Conservation (phyloP, 1,140 invertebrate species). For the Latrodectus geometricus region DNA sequence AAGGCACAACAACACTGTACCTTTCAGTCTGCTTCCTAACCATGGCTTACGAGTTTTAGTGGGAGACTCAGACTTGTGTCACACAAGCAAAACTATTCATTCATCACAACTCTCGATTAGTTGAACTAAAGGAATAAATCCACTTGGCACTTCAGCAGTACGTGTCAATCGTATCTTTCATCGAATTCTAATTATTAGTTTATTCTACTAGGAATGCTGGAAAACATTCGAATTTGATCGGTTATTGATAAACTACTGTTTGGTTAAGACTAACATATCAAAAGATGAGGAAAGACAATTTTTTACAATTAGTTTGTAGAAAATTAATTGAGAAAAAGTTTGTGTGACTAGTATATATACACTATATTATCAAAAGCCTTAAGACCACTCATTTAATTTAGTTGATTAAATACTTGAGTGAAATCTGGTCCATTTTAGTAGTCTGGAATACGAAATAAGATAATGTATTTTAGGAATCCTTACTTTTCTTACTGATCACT, state of each 20-base stretch:
- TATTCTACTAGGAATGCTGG: slow-evolving; percentile 41
- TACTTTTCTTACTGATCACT: too few species aligned
- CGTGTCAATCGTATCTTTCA: slow-evolving; percentile 34
- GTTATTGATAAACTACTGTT: slow-evolving; percentile 37
- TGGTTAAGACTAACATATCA: slow-evolving; percentile 29
- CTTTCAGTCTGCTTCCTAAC: slow-evolving; percentile 54
- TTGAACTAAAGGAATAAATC: slow-evolving; percentile 56
- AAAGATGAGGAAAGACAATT: slow-evolving; percentile 22
- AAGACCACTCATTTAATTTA: too few species aligned
- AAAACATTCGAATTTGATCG: slow-evolving; percentile 55
- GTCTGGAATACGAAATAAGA: too few species aligned
- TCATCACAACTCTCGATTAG: slow-evolving; percentile 48
- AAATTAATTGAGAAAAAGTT: slow-evolving; percentile 45
- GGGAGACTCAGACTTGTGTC: slow-evolving; percentile 48
- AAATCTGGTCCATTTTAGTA: too few species aligned
- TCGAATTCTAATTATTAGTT: slow-evolving; percentile 31
- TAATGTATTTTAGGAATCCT: too few species aligned
- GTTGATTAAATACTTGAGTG: too few species aligned
- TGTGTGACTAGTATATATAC: slow-evolving; percentile 50
- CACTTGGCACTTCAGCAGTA: slow-evolving; percentile 61
- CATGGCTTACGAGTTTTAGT: slow-evolving; percentile 36
- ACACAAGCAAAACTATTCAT: slow-evolving; percentile 48
- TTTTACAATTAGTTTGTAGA: slow-evolving; percentile 31
- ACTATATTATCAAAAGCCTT: neutral
- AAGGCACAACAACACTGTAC: slow-evolving; percentile 59